Evolutionary conservation across 2,888 invertebrate genomes (phyloP).

Genomic region (Tenthredo amoena): DNA sequence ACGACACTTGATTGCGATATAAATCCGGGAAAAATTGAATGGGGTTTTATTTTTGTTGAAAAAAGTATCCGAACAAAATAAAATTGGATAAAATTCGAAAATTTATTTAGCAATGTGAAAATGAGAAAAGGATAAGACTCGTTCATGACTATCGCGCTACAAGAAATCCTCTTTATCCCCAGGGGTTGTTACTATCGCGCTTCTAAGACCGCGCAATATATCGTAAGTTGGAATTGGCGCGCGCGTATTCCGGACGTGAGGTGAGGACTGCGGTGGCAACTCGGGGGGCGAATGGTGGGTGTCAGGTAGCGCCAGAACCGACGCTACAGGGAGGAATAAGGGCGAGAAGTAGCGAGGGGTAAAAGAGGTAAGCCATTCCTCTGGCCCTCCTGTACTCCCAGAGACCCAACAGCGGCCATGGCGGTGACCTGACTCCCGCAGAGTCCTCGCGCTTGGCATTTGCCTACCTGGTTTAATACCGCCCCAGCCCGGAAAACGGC

Average conservation of each 20-base stretch:
- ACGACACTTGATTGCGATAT: slow-evolving; percentile 19
- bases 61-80: neutral
- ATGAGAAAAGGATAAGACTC: neutral
- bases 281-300: slow-evolving; percentile 42
- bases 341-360: neutral
- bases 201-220: slow-evolving; percentile 29
- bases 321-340: slow-evolving; percentile 9
- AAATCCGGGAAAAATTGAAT: neutral
- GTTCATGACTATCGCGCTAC: neutral
- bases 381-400: neutral
- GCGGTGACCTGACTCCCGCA: slow-evolving; percentile 48
- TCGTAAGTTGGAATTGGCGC: slow-evolving; percentile 28
- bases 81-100: neutral
- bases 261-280: slow-evolving; percentile 8
- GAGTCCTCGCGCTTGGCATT: slow-evolving; percentile 44
- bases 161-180: slow-evolving; percentile 11
- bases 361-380: neutral
- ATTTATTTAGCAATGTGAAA: neutral
- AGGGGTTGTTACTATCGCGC: slow-evolving; percentile 1
- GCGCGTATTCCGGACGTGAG: neutral
- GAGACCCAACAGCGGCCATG: slow-evolving; percentile 22
- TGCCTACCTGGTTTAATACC: slow-evolving; percentile 31
- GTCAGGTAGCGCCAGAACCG: slow-evolving; percentile 43
- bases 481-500: slow-evolving; percentile 1
- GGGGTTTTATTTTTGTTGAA: neutral